Evolutionary conservation across 2,113 vertebrate genomes (phyloP).

Genomic region (Coregonus clupeaformis): DNA sequence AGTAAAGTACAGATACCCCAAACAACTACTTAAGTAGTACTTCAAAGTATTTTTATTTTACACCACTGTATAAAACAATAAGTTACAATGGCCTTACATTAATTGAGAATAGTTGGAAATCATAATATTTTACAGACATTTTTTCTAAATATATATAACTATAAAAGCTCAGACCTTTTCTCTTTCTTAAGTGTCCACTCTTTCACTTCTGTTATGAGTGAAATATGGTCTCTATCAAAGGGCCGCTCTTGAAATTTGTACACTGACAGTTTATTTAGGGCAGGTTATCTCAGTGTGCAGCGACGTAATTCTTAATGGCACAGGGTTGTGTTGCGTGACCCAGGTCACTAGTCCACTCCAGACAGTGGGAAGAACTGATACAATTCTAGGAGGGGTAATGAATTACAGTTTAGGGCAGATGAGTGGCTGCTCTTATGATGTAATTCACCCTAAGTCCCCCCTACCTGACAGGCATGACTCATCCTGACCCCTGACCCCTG

Average conservation of each 20-base stretch:
- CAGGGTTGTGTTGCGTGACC: conserved; percentile 1
- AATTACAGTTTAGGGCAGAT: conserved; percentile 8
- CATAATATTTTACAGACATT: not conserved
- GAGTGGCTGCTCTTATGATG: not conserved
- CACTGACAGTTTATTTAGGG: not conserved
- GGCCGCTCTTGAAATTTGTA: conserved; percentile 4
- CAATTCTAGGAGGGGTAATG: conserved; percentile 2
- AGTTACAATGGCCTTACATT: not conserved
- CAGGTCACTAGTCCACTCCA: not conserved
- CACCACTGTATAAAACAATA: not conserved
- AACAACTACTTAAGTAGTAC: no score
- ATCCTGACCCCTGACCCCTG: not conserved
- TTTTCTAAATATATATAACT: no score
- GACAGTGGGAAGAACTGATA: conserved; percentile 7
- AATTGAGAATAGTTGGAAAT: not conserved
- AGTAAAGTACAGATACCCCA: no score
- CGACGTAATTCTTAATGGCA: not conserved
- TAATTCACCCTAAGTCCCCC: not conserved
- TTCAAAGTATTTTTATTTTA: not conserved
- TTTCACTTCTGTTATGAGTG: not conserved
- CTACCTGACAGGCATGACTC: conserved; percentile 8
- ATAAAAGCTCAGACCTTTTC: not conserved
- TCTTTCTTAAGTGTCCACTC: not conserved
- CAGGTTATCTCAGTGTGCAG: conserved; percentile 5
- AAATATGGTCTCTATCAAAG: not conserved